Base-by-base conservation (phyloP, 2,888 invertebrate species). In the Acrobasis repandana region DNA sequence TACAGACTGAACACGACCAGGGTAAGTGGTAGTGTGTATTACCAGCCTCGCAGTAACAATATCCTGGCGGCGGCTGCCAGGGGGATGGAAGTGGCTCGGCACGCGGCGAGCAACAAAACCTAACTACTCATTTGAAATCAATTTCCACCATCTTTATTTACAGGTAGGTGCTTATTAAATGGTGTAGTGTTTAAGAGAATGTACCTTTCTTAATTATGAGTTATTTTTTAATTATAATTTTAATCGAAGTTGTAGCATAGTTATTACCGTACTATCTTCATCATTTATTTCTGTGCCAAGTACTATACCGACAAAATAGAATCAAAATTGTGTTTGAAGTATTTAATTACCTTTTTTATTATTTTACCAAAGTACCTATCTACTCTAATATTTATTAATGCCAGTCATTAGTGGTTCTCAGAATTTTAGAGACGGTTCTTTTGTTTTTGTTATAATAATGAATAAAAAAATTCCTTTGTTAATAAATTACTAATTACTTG, bases 1-100 rank as follows among this genome's bases (percentile, higher is more conserved):
- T 92, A 69, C 92, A 92, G 77, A 92, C 88, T 8, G 91, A 92
- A 63, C 85, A 86, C 46, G 90, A 91, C 10, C 80, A 79, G 64
- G 84, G 87, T 83, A 51, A 76, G 82, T 43, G 9, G 34, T 47
- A 49, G 18, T 48, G 10, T 9, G 16, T 48, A 9, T 9, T n/a
- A 5, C n/a, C 46, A 46, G 15, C 15, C 46, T 28, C 28, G 28
- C 28, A 28, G 28, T 28, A 46, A 46, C n/a, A 46, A 46, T 46
- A 46, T 46, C 46, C 46, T 46, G 14, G 46, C 14, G n/a, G 46
- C 0, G 14, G 46, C 46, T 46, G 46, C 46, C 15, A 14, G 15
- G 46, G 15, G 46, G 46, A 46, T 28, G 28, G 28, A 28, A 28
- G 6, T 6, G 6, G 28, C 28, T 6, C 28, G 28, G 28, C 28